These are phyloP conservation scores for Agelaius phoeniceus DNA, from an alignment of 2,113 vertebrate species.

Conservation along the genomic window DNA sequence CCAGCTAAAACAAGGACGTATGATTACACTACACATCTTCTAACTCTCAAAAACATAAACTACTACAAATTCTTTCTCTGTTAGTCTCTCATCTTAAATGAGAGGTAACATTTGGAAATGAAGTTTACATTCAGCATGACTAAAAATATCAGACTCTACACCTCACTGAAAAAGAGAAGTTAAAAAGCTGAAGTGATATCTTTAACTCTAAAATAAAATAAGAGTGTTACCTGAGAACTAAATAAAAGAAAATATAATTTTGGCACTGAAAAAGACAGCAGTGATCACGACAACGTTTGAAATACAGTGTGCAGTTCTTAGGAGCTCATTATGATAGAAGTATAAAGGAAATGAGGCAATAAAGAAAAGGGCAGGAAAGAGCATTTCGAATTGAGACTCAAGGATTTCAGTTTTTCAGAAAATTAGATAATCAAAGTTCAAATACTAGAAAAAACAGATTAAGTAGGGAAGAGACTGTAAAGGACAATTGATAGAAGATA, in stretches of 20 bases:
- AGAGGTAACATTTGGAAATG: neutral
- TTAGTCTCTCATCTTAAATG: neutral
- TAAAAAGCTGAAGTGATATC: neutral
- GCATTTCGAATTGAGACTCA: neutral
- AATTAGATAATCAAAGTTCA: neutral
- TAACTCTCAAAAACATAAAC: neutral
- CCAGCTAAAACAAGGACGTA: neutral
- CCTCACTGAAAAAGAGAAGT: neutral
- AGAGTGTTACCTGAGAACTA: neutral
- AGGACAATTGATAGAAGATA: neutral
- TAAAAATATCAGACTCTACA: neutral
- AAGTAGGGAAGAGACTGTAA: neutral
- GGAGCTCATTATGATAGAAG: neutral
- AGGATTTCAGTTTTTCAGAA: neutral
- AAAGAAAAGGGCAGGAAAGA: neutral
- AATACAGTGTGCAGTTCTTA: neutral
- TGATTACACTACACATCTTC: neutral
- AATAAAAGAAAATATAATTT: neutral
- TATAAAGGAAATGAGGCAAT: conserved; percentile 2
- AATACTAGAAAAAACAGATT: neutral
- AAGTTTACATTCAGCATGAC: neutral
- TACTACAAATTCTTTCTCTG: neutral
- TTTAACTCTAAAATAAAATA: neutral
- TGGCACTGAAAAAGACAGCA: neutral
- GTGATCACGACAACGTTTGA: neutral